Percentiles rank a stretch among this genome's conserved stretches.
phyloP scores from a whole-genome alignment of 2,113 vertebrate species.

The Danionella cerebrum region DNA sequence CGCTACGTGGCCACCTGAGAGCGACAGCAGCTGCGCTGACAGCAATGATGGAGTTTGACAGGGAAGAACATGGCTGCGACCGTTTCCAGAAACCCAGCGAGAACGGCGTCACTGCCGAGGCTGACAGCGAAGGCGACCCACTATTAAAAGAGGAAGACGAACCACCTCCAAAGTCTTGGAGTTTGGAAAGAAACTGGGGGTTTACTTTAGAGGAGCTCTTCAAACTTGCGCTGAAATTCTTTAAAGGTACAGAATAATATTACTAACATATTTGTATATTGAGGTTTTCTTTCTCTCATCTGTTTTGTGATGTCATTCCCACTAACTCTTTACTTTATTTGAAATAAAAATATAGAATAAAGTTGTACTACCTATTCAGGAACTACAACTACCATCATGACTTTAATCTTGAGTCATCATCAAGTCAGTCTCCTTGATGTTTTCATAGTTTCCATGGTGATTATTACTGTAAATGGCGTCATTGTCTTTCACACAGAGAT shows the following conservation, averaged over 20 bases:
- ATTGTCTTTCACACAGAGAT: slow-evolving; percentile 69
- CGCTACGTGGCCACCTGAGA: slow-evolving; percentile 38
- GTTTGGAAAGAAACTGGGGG: slow-evolving; percentile 79
- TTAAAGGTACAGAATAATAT: slow-evolving; percentile 76
- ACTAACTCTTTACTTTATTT: too few species aligned
- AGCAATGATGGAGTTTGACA: slow-evolving; percentile 5
- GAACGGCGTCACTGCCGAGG: neutral
- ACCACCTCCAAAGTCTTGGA: neutral
- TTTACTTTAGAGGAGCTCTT: slow-evolving; percentile 83
- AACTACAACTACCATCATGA: neutral
- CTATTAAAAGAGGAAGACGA: neutral
- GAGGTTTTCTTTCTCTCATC: neutral
- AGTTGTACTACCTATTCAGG: neutral
- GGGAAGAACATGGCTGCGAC: neutral
- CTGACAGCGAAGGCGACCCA: neutral
- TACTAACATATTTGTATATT: too few species aligned
- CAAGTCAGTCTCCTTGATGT: neutral
- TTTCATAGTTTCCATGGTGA: neutral
- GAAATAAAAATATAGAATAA: too few species aligned
- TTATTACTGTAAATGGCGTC: neutral
- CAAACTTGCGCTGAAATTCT: slow-evolving; percentile 83
- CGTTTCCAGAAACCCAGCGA: neutral
- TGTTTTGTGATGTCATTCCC: too few species aligned
- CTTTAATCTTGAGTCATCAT: neutral
- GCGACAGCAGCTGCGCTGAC: neutral